phyloP scores from a whole-genome alignment of 2,888 invertebrate species.

The Eupithecia dodoneata region DNA sequence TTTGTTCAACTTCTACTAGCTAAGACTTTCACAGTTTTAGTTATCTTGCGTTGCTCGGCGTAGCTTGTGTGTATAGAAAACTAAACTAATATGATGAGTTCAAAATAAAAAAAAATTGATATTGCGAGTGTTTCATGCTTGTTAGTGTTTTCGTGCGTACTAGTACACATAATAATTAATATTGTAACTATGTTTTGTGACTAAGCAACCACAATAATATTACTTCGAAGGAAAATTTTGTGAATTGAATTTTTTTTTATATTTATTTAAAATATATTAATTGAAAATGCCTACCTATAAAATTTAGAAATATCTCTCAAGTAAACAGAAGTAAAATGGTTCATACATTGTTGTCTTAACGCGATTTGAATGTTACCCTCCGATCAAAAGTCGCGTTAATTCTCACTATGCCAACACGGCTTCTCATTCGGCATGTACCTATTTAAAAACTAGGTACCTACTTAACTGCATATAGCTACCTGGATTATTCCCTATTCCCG shows the following conservation, averaged over 20 bases:
- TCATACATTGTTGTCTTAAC: neutral
- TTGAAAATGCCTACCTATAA: no score
- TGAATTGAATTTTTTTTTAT: no score
- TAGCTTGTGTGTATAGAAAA: neutral
- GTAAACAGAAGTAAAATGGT: neutral
- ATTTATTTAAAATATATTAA: no score
- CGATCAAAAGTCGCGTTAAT: neutral
- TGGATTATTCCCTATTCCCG: slow-evolving; percentile 28
- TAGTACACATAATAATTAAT: neutral
- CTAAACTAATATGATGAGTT: neutral
- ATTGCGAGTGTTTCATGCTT: neutral
- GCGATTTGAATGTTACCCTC: neutral
- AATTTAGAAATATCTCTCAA: neutral
- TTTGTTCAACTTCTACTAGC: neutral
- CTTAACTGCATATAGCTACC: neutral
- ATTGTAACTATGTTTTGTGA: neutral
- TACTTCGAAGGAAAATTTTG: neutral
- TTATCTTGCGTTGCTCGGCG: neutral
- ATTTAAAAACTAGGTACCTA: neutral
- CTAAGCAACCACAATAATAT: neutral
- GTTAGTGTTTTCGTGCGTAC: neutral
- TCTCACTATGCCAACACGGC: neutral
- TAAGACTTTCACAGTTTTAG: neutral
- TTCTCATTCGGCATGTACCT: neutral
- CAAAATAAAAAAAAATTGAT: neutral